Base-by-base conservation (phyloP, 2,888 invertebrate species). In the Leptopilina syphax region DNA sequence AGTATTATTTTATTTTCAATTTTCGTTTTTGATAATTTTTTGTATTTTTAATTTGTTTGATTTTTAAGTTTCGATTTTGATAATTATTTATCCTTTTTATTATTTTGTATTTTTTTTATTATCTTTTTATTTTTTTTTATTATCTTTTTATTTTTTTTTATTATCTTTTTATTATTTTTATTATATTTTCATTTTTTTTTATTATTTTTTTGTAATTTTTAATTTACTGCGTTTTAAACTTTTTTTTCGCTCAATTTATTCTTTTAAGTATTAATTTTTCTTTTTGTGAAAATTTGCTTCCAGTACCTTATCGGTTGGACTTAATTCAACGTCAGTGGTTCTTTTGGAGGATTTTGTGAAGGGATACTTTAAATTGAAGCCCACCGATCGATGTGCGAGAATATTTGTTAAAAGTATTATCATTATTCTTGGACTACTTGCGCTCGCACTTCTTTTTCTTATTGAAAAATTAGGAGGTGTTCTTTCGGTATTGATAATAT, bases 281-380 rank as follows among this genome's bases (percentile, higher is more conserved):
- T 60, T 44, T 47, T 3, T 50, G 10, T 50, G 10, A 50, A 60
- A 60, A 66, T 70, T 83, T 80, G 80, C 77, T 89, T 92, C 44
- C 90, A 98, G 98, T 90, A 97, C 98, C 0, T 93, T 98, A 57
- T 97, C 98, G 0, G 97, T 97, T 1, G 97, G 97, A 1, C 92
- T 98, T 60, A 98, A 98, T 91, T 97, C 97, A 0, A 95, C 97
- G 63, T 95, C 98, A 0, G 95, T 97, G 77, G 97, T 98, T 0
- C 94, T 96, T 1, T 92, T 97, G 27, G 96, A 97, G 90, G 98
- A 98, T 89, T 94, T 97, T 77, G 93, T 97, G 83, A 95, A 95
- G 86, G 95, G 96, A 65, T 95, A 95, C 91, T 93, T 95, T 87
- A 93, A 94, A 82, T 89, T 95, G 70, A 93, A 94, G 67, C 92